Evolutionary conservation across 2,113 vertebrate genomes (phyloP).

Genomic region (Dasyornis broadbenti): DNA sequence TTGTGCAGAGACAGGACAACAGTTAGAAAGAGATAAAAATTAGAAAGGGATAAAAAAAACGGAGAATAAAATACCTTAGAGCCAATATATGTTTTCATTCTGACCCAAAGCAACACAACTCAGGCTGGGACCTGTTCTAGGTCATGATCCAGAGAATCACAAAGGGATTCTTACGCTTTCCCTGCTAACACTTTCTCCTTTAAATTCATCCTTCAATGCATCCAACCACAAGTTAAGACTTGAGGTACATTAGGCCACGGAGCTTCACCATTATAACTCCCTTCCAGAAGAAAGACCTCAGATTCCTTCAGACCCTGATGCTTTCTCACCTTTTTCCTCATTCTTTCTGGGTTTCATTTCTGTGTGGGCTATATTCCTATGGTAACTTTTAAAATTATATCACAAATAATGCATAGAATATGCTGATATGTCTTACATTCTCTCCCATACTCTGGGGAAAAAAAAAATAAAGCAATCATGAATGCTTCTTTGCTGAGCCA

Average conservation of each 20-base stretch:
- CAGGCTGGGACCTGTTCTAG: background rate
- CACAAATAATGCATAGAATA: background rate
- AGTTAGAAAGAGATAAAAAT: background rate
- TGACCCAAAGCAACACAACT: background rate
- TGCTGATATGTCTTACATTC: background rate
- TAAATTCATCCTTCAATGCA: background rate
- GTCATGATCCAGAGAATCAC: background rate
- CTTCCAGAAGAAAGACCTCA: background rate
- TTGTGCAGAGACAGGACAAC: background rate
- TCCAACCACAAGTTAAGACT: background rate
- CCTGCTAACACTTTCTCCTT: background rate
- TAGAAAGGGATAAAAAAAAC: background rate
- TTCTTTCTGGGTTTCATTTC: background rate
- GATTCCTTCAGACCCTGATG: background rate
- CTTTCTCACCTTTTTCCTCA: background rate
- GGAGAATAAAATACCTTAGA: background rate
- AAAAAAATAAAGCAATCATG: background rate
- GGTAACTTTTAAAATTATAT: background rate
- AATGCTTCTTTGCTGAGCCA: background rate
- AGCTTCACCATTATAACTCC: background rate
- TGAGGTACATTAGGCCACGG: background rate
- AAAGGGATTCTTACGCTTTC: background rate
- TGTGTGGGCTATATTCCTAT: background rate
- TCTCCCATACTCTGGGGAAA: background rate
- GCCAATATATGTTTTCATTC: background rate